phyloP scores from a whole-genome alignment of 1,140 invertebrate genomes.

The Rhagoletis zephyria region DNA sequence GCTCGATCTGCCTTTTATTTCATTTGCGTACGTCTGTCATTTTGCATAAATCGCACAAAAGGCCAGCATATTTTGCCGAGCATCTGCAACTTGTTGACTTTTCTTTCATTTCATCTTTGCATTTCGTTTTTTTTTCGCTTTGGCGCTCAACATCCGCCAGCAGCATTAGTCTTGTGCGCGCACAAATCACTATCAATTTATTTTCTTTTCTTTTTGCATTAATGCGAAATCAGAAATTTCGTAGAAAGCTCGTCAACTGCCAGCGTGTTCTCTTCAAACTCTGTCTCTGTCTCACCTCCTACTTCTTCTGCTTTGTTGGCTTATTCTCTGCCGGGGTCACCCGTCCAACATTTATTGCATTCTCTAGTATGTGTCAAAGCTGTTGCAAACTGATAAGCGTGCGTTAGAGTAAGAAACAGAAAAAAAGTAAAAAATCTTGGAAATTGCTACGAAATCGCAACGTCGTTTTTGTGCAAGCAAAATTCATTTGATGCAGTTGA shows the following conservation, averaged over 20 bases:
- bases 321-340: neutral
- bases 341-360: conserved; percentile 9
- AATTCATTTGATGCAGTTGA: conserved; percentile 15
- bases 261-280: too few species aligned
- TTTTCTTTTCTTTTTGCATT: neutral
- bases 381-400: conserved; percentile 18
- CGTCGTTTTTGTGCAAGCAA: conserved; percentile 23
- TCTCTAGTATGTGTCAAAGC: neutral
- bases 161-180: neutral
- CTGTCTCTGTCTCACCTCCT: too few species aligned
- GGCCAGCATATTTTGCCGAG: neutral
- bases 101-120: neutral
- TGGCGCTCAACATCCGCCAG: too few species aligned
- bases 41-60: neutral
- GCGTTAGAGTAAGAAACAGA: neutral
- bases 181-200: neutral
- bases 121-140: neutral
- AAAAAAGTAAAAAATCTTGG: neutral
- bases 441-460: conserved; percentile 12
- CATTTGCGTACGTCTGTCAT: neutral
- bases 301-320: too few species aligned
- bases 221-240: neutral
- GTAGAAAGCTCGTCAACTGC: neutral
- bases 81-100: conserved; percentile 8
- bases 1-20: neutral